Percentiles rank a stretch among this genome's conserved stretches.
phyloP scores from a whole-genome alignment of 37 sponge, comb jelly and placozoan species.

The Crambe crambe region DNA sequence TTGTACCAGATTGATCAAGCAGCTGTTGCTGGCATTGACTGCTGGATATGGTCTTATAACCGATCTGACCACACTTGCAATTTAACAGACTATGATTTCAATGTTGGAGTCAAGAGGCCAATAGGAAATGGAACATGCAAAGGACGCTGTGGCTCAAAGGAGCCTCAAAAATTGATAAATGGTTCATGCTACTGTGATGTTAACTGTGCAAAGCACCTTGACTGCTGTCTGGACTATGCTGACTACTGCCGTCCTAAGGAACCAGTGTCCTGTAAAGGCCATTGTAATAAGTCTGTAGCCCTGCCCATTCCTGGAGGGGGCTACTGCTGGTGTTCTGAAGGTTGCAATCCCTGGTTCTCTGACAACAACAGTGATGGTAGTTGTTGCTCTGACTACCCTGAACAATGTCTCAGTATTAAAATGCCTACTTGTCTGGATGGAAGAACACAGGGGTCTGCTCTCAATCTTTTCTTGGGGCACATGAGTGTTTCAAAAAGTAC shows the following conservation, averaged over 20 bases:
- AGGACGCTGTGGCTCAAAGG: slow-evolving; percentile 25
- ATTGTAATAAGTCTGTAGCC: background rate
- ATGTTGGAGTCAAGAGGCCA: slow-evolving; percentile 33
- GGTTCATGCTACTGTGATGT: slow-evolving; percentile 50
- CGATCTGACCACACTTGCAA: slow-evolving; percentile 31
- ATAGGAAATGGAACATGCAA: slow-evolving; percentile 25
- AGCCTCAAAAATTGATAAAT: background rate
- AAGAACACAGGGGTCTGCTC: slow-evolving; percentile 41
- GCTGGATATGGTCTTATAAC: slow-evolving; percentile 48
- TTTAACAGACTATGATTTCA: slow-evolving; percentile 20
- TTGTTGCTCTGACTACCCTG: slow-evolving; percentile 48
- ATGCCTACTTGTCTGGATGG: slow-evolving; percentile 47
- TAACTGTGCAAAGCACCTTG: slow-evolving; percentile 39
- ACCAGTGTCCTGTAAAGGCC: slow-evolving; percentile 25
- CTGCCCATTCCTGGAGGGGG: slow-evolving; percentile 46
- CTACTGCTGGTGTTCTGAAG: slow-evolving; percentile 43
- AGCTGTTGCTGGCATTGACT: slow-evolving; percentile 7
- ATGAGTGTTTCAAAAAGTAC: slow-evolving; percentile 6
- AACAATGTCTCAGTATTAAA: background rate
- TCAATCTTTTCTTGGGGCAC: slow-evolving; percentile 46
- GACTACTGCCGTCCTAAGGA: slow-evolving; percentile 15
- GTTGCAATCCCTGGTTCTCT: slow-evolving; percentile 31
- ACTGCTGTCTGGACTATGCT: slow-evolving; percentile 63
- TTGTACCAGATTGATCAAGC: slow-evolving; percentile 15
- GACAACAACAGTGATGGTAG: slow-evolving; percentile 59